Evolutionary conservation across 2,888 invertebrate genomes (phyloP), one percentile per base, ranked within the genome.

Genomic region (Chelonus formosanus): DNA sequence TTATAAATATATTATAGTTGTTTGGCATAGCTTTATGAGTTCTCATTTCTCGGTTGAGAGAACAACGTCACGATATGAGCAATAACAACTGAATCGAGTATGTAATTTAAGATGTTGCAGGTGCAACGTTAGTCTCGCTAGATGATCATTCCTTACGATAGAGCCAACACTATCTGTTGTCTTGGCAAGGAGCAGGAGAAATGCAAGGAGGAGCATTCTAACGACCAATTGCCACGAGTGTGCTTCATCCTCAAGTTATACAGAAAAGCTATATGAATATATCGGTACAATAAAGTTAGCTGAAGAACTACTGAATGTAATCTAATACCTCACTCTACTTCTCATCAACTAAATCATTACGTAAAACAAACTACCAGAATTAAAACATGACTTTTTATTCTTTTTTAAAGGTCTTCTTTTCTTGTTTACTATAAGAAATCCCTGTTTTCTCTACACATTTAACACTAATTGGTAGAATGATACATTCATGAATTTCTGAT

Each of bases 31-130:
- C 20, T 60, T 40, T 56, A 48, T 47, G 56, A 5, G 8, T 36
- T 56, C 35, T 54, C 47, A 63, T 53, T 58, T 54, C 58, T 64
- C 61, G 47, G 55, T 65, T 65, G 48, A 64, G 61, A 48, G 54
- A 43, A 52, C 53, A 52, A 61, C 50, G 63, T 48, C 31, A 40
- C 40, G 67, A 40, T 65, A 60, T 62, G 63, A 57, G 70, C 65
- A 70, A 72, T 75, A 72, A 73, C 66, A 58, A 53, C 66, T 67
- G 66, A 68, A 74, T 71, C 69, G 71, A 57, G 68, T 59, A 40
- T 5, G 71, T 63, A 69, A 71, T 71, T 75, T 67, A 75, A 70
- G 58, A 67, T 60, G 67, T 58, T 67, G 70, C 70, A 68, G 67
- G 70, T 71, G 70, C 66, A 65, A 66, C 58, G 53, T 59, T 54